Percentiles rank a stretch among this genome's conserved stretches.
These are phyloP conservation scores for Argyresthia albistria DNA, from an alignment of 2,888 invertebrate species.

Conservation along the genomic window DNA sequence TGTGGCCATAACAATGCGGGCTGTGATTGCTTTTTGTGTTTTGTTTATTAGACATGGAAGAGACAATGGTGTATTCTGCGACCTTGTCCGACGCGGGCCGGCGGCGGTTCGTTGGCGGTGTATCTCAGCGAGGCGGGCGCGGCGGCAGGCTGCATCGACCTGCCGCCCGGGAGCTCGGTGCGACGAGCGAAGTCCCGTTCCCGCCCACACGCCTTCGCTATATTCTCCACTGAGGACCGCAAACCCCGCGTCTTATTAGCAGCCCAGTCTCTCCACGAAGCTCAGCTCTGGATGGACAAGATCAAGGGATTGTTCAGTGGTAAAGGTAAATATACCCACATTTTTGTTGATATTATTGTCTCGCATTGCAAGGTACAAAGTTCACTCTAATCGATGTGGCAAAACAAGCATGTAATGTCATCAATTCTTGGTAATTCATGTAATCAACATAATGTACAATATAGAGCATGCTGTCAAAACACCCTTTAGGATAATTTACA, in stretches of 20 bases:
- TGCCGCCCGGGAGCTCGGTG: conserved; percentile 73
- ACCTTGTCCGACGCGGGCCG: conserved; percentile 65
- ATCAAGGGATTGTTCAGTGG: conserved; percentile 50
- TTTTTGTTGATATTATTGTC: conserved; percentile 6
- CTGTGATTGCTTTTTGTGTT: conserved; percentile 23
- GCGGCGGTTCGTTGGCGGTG: conserved; percentile 67
- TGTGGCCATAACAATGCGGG: conserved; percentile 16
- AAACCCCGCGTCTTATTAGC: conserved; percentile 78
- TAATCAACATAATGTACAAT: neutral
- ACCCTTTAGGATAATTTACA: too few relatives aligned
- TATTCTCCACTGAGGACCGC: conserved; percentile 70
- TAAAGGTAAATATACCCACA: conserved; percentile 18
- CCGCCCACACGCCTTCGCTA: conserved; percentile 78
- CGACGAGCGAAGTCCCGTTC: conserved; percentile 78
- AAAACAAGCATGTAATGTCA: too few relatives aligned
- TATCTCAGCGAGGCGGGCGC: conserved; percentile 67
- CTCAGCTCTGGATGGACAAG: conserved; percentile 79
- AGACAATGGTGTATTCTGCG: conserved; percentile 77
- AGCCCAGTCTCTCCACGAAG: conserved; percentile 75
- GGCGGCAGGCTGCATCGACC: conserved; percentile 58
- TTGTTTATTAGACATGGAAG: conserved; percentile 72
- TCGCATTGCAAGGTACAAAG: too few relatives aligned
- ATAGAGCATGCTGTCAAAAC: too few relatives aligned
- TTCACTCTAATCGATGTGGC: too few relatives aligned
- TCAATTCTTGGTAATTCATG: too few relatives aligned